Conservation (phyloP, 2,888 invertebrate species). For the Eubasilissa splendida region DNA sequence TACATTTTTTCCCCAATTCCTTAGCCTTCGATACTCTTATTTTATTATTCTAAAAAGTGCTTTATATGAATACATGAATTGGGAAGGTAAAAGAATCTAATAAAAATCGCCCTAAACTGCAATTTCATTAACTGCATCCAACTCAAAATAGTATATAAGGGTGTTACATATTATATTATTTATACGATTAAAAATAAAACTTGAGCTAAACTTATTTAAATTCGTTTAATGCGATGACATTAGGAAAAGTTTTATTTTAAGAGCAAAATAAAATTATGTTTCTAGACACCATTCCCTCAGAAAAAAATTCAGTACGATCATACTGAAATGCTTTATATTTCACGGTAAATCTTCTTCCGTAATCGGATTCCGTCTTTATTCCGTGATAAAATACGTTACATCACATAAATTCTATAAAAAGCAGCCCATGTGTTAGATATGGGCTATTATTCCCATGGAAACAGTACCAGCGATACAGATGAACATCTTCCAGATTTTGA, state of each 20-base stretch:
- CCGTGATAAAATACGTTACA: constrained; percentile 35
- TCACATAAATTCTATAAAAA: constrained; percentile 38
- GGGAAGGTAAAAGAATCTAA: too few species aligned
- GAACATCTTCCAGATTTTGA: constrained; percentile 12
- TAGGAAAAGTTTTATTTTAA: not conserved
- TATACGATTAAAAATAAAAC: too few species aligned
- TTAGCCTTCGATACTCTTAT: too few species aligned
- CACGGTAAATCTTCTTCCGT: constrained; percentile 21
- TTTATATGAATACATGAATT: too few species aligned
- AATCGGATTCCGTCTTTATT: constrained; percentile 39
- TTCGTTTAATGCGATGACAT: too few species aligned
- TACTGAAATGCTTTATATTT: constrained; percentile 37
- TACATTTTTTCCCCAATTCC: too few species aligned
- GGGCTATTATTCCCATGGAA: constrained; percentile 44
- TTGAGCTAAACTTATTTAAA: too few species aligned
- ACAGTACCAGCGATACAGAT: constrained; percentile 35
- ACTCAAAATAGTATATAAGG: too few species aligned
- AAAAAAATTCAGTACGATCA: not conserved
- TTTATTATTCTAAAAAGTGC: too few species aligned
- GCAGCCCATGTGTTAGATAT: constrained; percentile 29
- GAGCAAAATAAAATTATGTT: not conserved
- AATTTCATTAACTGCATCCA: too few species aligned
- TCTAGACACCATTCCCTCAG: not conserved
- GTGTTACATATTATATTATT: too few species aligned
- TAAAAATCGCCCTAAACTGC: too few species aligned